Conservation (phyloP, 2,888 invertebrate species). For the Linnaemya tessellans region DNA sequence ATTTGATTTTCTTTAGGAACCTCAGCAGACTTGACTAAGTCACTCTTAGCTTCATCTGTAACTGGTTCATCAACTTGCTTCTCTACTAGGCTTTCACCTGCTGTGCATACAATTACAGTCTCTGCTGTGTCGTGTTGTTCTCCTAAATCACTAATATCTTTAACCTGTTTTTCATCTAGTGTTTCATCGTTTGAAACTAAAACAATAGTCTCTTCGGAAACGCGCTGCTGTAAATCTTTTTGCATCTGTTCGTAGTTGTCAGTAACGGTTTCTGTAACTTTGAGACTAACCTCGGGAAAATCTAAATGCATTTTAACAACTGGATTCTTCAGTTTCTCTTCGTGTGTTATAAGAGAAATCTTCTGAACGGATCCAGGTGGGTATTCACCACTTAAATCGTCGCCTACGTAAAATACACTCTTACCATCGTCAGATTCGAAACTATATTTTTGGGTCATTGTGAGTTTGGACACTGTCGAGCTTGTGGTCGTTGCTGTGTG, state of each 20-base stretch:
- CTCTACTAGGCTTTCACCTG: neutral
- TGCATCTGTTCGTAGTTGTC: conserved; percentile 77
- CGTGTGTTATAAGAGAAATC: conserved; percentile 89
- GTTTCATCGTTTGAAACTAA: conserved; percentile 58
- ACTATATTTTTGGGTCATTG: conserved; percentile 78
- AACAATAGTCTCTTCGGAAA: conserved; percentile 56
- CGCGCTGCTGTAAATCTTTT: conserved; percentile 71
- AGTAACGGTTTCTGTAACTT: conserved; percentile 80
- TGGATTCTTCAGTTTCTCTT: conserved; percentile 88
- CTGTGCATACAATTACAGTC: neutral
- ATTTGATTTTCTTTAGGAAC: conserved; percentile 4
- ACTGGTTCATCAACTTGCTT: neutral
- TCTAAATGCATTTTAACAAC: conserved; percentile 87
- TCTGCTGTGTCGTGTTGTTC: neutral
- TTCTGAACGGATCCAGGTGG: conserved; percentile 81
- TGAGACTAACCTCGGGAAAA: conserved; percentile 82
- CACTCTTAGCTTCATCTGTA: too few relatives aligned
- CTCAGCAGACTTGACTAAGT: neutral
- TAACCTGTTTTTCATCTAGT: neutral
- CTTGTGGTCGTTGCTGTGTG: conserved; percentile 74
- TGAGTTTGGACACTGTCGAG: conserved; percentile 76
- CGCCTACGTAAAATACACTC: conserved; percentile 80
- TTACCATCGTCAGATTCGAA: conserved; percentile 79
- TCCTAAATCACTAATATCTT: conserved; percentile 27
- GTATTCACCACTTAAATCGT: conserved; percentile 78